Evolutionary conservation across 2,797 vertebrate genomes (phyloP).

Genomic region (Acanthurus leucopareius): DNA sequence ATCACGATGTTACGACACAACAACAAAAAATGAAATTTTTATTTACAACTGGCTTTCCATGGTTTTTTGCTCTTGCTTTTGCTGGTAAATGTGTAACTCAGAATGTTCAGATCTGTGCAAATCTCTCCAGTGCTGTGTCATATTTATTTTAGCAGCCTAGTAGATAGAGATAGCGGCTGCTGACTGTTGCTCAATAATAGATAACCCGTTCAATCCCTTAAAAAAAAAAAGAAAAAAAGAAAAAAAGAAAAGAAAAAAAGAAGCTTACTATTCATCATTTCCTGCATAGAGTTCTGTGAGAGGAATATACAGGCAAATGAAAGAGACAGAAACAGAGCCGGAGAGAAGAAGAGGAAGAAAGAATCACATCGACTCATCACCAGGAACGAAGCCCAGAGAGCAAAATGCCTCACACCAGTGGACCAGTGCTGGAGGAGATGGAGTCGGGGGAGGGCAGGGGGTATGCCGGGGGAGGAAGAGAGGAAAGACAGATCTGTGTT

Average conservation of each 20-base stretch:
- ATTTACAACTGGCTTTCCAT: slow-evolving; percentile 17
- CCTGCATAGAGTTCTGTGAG: slow-evolving; percentile 58
- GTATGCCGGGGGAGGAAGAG: slow-evolving; percentile 6
- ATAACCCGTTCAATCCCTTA: slow-evolving; percentile 59
- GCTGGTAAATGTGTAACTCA: slow-evolving; percentile 39
- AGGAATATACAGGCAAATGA: slow-evolving; percentile 46
- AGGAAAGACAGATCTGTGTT: slow-evolving; percentile 53
- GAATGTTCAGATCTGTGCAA: slow-evolving; percentile 62
- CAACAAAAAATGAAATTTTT: slow-evolving; percentile 2
- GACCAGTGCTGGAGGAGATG: slow-evolving; percentile 41
- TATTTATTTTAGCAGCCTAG: slow-evolving; percentile 78
- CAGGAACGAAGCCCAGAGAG: slow-evolving; percentile 51
- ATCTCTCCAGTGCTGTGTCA: slow-evolving; percentile 68
- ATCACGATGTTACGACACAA: not conserved
- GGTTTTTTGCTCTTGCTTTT: slow-evolving; percentile 37
- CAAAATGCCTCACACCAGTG: slow-evolving; percentile 58
- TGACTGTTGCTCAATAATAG: slow-evolving; percentile 79
- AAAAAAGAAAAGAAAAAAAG: not conserved
- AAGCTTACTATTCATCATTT: slow-evolving; percentile 45
- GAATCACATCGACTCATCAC: slow-evolving; percentile 24
- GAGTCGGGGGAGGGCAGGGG: slow-evolving; percentile 26
- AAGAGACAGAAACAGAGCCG: slow-evolving; percentile 26
- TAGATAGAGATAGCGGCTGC: slow-evolving; percentile 72
- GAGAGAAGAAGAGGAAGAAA: slow-evolving; percentile 9
- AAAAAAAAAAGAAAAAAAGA: slow-evolving; percentile 33